Conservation (phyloP, 2,113 vertebrate species). For the Alces alces region DNA sequence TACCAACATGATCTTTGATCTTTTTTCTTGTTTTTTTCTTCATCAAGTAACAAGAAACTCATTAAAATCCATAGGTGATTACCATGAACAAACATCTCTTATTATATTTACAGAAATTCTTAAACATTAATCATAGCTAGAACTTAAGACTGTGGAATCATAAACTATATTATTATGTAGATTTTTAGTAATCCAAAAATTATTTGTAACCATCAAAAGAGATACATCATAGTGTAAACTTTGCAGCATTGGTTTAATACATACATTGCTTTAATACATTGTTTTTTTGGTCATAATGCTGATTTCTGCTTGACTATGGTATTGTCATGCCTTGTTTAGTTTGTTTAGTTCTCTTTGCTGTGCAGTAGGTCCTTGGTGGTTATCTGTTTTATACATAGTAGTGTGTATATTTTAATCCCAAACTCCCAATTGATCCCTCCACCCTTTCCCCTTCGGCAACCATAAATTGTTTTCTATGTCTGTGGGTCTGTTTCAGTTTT, state of each 20-base stretch:
- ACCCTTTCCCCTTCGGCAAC: not conserved
- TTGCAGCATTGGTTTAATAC: not conserved
- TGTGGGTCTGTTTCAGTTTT: not conserved
- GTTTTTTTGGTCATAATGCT: not conserved
- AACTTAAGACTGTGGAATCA: not conserved
- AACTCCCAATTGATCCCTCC: not conserved
- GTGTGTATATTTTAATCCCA: not conserved
- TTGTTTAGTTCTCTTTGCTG: not conserved
- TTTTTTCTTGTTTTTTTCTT: not conserved
- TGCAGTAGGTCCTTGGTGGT: not conserved
- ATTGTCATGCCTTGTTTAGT: not conserved
- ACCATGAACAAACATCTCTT: not conserved
- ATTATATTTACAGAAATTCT: not conserved
- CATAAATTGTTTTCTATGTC: not conserved
- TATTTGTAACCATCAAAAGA: not conserved
- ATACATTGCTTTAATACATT: not conserved
- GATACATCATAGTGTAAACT: not conserved
- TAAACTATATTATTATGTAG: not conserved
- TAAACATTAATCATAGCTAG: not conserved
- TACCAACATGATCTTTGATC: slow-evolving; percentile 17
- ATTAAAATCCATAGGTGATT: slow-evolving; percentile 24
- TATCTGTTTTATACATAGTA: too few relatives aligned
- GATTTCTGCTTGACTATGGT: not conserved
- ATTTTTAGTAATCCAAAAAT: not conserved
- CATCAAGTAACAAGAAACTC: slow-evolving; percentile 12